These are phyloP conservation scores for Chiloscyllium punctatum DNA, from an alignment of 2,797 vertebrate species.

Conservation along the genomic window DNA sequence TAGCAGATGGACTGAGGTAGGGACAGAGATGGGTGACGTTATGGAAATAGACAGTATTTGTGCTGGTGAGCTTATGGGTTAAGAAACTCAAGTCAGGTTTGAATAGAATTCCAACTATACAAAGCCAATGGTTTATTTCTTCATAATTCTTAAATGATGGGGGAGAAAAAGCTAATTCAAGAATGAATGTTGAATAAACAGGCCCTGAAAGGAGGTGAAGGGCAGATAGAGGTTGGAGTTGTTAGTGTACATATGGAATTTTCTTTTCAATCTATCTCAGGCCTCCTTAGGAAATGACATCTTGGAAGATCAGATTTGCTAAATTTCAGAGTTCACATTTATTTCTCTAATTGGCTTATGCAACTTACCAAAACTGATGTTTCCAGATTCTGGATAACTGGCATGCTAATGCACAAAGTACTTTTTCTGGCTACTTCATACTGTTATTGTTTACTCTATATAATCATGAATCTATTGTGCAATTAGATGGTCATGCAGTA, in stretches of 20 bases:
- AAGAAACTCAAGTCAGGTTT: not conserved
- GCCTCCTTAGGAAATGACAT: not conserved
- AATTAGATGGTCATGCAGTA: not conserved
- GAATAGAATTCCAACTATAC: not conserved
- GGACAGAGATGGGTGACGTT: not conserved
- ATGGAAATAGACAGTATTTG: not conserved
- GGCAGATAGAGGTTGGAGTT: not conserved
- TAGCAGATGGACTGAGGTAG: not conserved
- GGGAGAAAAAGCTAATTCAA: not conserved
- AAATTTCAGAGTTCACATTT: not conserved
- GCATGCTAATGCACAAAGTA: not conserved
- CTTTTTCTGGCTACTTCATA: not conserved
- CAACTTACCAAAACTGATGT: not conserved
- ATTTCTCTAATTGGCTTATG: not conserved
- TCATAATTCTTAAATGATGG: not conserved
- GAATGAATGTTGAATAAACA: not conserved
- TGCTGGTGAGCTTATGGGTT: not conserved
- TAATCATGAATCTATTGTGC: not conserved
- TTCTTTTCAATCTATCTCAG: not conserved
- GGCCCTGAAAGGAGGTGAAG: not conserved
- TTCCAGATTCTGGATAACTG: too few relatives aligned
- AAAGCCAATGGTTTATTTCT: not conserved
- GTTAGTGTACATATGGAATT: not conserved
- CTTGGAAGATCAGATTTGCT: not conserved
- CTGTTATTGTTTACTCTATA: not conserved